These are phyloP conservation scores for Parapsyche elsis DNA, from an alignment of 1,140 invertebrate species.

Conservation along the genomic window DNA sequence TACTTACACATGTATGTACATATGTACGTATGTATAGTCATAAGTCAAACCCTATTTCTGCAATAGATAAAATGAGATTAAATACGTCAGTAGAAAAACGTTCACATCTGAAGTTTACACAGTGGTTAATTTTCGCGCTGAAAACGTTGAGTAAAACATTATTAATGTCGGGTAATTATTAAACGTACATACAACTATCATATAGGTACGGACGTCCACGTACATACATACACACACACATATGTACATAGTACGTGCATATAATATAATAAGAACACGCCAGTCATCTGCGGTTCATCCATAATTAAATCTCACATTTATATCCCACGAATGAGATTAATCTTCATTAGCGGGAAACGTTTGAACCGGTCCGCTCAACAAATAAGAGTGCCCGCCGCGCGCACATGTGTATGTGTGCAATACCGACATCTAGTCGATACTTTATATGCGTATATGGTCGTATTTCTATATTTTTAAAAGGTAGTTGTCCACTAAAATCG, in stretches of 20 bases:
- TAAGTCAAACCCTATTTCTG: too few species aligned
- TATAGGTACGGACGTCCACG: neutral
- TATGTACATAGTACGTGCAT: neutral
- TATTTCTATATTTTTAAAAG: neutral
- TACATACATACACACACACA: neutral
- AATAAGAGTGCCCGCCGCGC: conserved; percentile 25
- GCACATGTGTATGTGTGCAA: conserved; percentile 10
- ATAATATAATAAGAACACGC: conserved; percentile 42
- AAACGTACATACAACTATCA: neutral
- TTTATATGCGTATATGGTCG: neutral
- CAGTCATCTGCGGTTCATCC: conserved; percentile 50
- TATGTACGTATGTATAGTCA: neutral
- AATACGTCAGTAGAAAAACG: too few species aligned
- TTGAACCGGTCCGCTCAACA: conserved; percentile 43
- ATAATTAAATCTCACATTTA: conserved; percentile 55
- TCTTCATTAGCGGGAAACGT: conserved; percentile 52
- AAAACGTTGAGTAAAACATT: conserved; percentile 1
- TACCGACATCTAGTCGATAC: conserved; percentile 33
- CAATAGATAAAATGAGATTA: too few species aligned
- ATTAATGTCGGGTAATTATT: conserved; percentile 22
- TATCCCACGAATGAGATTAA: conserved; percentile 52
- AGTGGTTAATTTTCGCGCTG: neutral
- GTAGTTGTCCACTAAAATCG: too few species aligned
- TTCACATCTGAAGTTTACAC: too few species aligned
- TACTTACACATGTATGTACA: neutral